A percentile compares a stretch with the other conserved stretches of the same genome.
Conservation (phyloP, 2,888 invertebrate species). For the Cantharis rufa region DNA sequence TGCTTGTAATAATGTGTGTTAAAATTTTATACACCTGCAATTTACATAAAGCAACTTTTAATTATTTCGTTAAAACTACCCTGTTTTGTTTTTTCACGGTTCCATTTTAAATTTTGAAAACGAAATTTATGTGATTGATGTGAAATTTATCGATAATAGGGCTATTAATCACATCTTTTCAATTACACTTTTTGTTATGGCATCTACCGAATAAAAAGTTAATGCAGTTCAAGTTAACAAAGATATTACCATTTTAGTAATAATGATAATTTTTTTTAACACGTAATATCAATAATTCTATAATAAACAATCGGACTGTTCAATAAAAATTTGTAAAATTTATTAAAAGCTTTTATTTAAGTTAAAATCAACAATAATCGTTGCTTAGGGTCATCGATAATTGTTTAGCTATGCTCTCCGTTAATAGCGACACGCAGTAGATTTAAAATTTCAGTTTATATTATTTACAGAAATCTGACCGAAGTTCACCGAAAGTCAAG, state of each 20-base stretch:
- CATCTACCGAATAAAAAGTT: background rate
- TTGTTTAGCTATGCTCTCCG: no score
- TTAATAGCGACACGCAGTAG: no score
- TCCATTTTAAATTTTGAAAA: background rate
- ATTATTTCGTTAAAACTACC: background rate
- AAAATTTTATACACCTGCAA: background rate
- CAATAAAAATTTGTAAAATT: no score
- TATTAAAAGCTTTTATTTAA: no score
- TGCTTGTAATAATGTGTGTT: background rate
- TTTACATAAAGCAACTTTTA: background rate
- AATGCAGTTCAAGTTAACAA: background rate
- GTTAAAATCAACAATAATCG: no score
- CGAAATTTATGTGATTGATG: background rate
- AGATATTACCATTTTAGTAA: background rate
- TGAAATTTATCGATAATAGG: background rate
- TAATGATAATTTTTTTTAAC: background rate
- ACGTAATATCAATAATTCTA: background rate
- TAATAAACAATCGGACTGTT: background rate
- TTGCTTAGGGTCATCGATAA: no score
- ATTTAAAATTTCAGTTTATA: no score
- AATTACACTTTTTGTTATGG: background rate
- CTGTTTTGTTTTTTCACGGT: background rate
- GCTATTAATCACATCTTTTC: slow-evolving; percentile 1
- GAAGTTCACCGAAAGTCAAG: no score
- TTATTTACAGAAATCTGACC: no score